Evolutionary conservation across 1,140 invertebrate species (phyloP), one percentile per base, ranked within the genome.

Genomic region (Heliconius melpomene): DNA sequence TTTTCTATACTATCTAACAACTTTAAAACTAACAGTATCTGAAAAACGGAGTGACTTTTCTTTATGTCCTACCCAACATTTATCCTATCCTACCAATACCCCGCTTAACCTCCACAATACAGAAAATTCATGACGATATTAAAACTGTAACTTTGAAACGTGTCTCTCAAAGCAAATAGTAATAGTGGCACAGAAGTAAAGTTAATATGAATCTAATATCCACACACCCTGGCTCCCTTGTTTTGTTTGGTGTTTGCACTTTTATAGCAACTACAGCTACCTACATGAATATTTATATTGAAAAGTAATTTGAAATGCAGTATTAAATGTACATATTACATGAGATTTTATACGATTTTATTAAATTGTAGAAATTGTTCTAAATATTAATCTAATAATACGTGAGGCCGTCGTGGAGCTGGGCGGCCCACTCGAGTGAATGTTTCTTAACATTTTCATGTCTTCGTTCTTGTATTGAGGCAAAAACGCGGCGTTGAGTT

Each of bases 151-250:
- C n/a, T 60, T 60, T 60, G 20, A 54, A 54, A 54, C 20, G 52
- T 54, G 54, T 57, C 20, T 26, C 54, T 60, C 9, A n/a, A 6
- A 26, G n/a, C 11, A 66, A 66, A 66, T 29, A 26, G 60, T 16
- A 66, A 66, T 66, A 66, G 23, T 66, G 26, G 60, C 26, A 23
- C 11, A 13, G 54, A 66, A 66, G 26, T 16, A 29, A 66, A 26
- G 60, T 66, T 29, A 66, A 29, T 66, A 66, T 66, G 60, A 66
- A 29, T 66, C 60, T 29, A 66, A 66, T 66, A 66, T 66, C n/a
- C n/a, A n/a, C n/a, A n/a, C 11, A 9, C 5, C 1, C 40, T 46
- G 40, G 16, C 40, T 26, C 26, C 9, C 11, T 26, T 66, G 16
- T 66, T n/a, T n/a, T n/a, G n/a, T n/a, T n/a, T n/a, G n/a, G n/a